Evolutionary conservation across 2,888 invertebrate species (phyloP).

Genomic region (Callinectes sapidus): DNA sequence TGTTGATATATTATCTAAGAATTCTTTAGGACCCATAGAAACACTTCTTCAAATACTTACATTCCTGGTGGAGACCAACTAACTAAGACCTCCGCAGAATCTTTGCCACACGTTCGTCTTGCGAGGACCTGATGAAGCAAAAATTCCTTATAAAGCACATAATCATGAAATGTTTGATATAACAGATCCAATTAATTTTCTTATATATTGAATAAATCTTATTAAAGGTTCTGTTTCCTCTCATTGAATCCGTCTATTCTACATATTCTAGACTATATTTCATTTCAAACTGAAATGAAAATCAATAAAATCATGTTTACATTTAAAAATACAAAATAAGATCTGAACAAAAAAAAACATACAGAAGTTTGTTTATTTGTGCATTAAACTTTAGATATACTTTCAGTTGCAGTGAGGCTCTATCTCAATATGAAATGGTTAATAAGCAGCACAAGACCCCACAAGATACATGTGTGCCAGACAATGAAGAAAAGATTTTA

Average conservation of each 20-base stretch:
- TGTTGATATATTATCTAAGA: not conserved
- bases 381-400: not conserved
- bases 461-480: too few species aligned
- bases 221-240: not conserved
- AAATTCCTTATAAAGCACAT: not conserved
- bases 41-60: slow-evolving; percentile 40
- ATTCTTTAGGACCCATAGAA: not conserved
- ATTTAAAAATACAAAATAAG: not conserved
- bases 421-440: too few species aligned
- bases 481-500: too few species aligned
- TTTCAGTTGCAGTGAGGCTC: too few species aligned
- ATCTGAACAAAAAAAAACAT: not conserved
- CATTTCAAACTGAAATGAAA: not conserved
- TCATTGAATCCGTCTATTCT: not conserved
- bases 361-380: not conserved
- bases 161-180: not conserved
- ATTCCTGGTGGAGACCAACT: slow-evolving; percentile 64
- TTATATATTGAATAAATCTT: not conserved
- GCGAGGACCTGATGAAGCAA: slow-evolving; percentile 60
- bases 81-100: slow-evolving; percentile 56
- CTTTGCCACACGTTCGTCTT: slow-evolving; percentile 54
- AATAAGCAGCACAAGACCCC: too few species aligned
- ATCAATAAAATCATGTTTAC: not conserved
- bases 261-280: not conserved
- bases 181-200: not conserved